Conservation (phyloP, 2,797 vertebrate species). For the Pangasius djambal region DNA sequence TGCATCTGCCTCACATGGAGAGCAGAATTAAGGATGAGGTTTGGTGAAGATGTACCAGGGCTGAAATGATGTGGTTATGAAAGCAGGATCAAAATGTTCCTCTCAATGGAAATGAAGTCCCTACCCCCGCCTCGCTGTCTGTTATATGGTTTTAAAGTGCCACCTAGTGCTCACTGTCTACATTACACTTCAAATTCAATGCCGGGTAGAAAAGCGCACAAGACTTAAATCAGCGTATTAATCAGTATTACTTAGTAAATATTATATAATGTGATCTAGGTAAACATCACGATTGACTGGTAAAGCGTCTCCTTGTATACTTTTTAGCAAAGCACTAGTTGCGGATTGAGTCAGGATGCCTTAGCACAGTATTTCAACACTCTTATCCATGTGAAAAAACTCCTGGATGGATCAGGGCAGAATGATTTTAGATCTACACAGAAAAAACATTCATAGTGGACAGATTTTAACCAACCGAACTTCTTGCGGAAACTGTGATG, state of each 20-base stretch:
- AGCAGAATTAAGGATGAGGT: constrained; percentile 28
- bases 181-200: constrained; percentile 11
- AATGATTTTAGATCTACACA: not conserved
- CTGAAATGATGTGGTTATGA: constrained; percentile 34
- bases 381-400: not conserved
- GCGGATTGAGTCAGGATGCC: not conserved
- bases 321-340: not conserved
- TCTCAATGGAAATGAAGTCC: constrained; percentile 37
- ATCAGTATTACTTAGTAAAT: not conserved
- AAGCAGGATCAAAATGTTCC: constrained; percentile 44
- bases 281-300: not conserved
- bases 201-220: not conserved
- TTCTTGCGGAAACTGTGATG: no score
- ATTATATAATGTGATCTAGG: not conserved
- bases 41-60: constrained; percentile 33
- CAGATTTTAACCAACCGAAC: no score
- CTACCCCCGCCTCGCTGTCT: not conserved
- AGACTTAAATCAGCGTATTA: not conserved
- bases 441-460: no score
- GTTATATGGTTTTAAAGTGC: constrained; percentile 63
- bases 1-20: constrained; percentile 25
- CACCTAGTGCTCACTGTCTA: constrained; percentile 63
- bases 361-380: not conserved
- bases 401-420: not conserved
- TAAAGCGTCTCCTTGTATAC: not conserved